Base-by-base conservation (phyloP, 2,797 vertebrate species). In the Heteromormyrus szaboi region DNA sequence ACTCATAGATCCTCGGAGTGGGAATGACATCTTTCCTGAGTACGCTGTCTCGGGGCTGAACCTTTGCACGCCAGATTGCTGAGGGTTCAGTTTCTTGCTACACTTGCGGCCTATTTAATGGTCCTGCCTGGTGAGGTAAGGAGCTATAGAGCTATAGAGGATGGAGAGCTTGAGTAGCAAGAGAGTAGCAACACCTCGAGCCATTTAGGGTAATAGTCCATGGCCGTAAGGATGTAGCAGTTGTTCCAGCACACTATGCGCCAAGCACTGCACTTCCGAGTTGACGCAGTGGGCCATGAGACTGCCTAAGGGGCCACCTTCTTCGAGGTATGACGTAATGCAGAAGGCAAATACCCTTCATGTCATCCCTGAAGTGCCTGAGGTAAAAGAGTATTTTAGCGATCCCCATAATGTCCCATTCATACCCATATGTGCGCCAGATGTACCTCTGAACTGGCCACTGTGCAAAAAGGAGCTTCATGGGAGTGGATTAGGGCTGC, bases 281-380 rank as follows among this genome's bases (percentile, higher is more conserved):
- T 81, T 81, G 76, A 46, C 5, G 41, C 41, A 46, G 41, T 81
- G 41, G 76, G 41, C 17, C 76, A 44, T 81, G 76, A 46, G 41
- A 46, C 41, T 22, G 76, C 76, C 76, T 44, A 79, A 33, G 76
- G 76, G 41, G 37, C 76, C 76, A n/a, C 41, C 76, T 46, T 81
- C 76, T 19, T n/a, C 8, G 41, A 81, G 76, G 41, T 46, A 81
- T 46, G 41, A 46, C 8, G 41, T 81, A 81, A 81, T 46, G 19
- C 76, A 46, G 5, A 81, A 46, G 41, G 76, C 41, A 46, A 46
- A 81, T 81, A 46, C 41, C 19, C 76, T 81, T 19, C 41, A 81
- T 81, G 76, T 81, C 76, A 81, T 81, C 19, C 76, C 76, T 81
- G 76, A 81, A 81, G 76, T 44, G 76, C 76, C 41, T 81, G 76